Percentiles rank a stretch among this genome's conserved stretches.
phyloP scores from a whole-genome alignment of 2,113 vertebrate genomes.

The Riparia riparia region DNA sequence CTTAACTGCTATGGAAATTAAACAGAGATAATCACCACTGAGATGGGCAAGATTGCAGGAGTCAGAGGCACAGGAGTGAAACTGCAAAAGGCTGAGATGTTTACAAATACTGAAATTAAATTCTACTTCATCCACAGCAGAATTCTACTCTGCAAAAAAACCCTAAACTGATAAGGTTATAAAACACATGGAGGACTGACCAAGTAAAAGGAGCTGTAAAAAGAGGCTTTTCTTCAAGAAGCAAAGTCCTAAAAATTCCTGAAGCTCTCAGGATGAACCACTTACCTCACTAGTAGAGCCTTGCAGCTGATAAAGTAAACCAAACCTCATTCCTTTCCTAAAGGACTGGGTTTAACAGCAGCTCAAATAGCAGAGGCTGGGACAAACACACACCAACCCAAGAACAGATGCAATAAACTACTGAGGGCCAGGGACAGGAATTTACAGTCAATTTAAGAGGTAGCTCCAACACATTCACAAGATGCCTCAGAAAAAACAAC shows the following conservation, averaged over 20 bases:
- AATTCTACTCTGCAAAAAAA: neutral
- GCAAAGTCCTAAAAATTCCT: neutral
- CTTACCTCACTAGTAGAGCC: neutral
- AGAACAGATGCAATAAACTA: neutral
- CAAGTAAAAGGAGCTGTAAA: neutral
- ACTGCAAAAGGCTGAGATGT: neutral
- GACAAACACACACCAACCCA: neutral
- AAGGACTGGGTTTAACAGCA: neutral
- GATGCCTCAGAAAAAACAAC: neutral
- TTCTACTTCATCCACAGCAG: neutral
- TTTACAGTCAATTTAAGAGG: neutral
- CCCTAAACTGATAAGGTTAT: neutral
- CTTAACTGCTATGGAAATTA: slow-evolving; percentile 32
- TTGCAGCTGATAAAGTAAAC: neutral
- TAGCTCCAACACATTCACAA: neutral
- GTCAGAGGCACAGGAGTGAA: neutral
- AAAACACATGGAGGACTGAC: neutral
- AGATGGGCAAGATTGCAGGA: neutral
- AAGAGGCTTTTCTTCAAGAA: neutral
- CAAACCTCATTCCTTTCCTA: neutral
- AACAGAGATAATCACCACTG: neutral
- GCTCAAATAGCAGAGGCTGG: neutral
- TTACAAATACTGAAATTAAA: neutral
- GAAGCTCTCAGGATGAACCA: neutral
- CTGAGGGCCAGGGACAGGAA: neutral